Evolutionary conservation across 2,797 vertebrate genomes (phyloP).

Genomic region (Tapera naevia): DNA sequence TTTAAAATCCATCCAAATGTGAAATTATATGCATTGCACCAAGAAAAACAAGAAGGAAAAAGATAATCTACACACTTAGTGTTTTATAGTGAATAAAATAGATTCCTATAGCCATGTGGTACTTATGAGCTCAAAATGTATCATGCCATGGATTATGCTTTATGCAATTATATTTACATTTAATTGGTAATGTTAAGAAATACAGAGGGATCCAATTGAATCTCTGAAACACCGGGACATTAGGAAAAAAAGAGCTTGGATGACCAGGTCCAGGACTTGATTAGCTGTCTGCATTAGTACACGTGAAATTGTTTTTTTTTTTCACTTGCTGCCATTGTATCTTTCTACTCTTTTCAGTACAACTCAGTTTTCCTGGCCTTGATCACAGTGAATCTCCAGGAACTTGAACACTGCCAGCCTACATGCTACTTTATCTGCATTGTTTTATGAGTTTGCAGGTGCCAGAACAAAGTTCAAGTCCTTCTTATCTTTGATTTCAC

Average conservation of each 20-base stretch:
- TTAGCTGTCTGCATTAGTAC: not conserved
- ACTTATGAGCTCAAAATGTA: not conserved
- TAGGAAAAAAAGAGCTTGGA: not conserved
- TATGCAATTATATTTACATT: not conserved
- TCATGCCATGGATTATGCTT: not conserved
- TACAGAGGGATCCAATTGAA: not conserved
- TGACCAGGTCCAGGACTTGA: not conserved
- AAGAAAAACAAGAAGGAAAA: not conserved
- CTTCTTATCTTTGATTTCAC: constrained; percentile 2
- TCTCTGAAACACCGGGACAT: not conserved
- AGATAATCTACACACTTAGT: not conserved
- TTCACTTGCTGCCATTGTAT: not conserved
- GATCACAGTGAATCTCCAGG: not conserved
- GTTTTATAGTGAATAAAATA: not conserved
- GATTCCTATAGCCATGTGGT: not conserved
- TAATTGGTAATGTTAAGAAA: not conserved
- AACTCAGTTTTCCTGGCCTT: not conserved
- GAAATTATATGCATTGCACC: not conserved
- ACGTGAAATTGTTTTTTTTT: not conserved
- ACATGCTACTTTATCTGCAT: not conserved
- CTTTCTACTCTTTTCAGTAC: not conserved
- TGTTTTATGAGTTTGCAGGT: not conserved
- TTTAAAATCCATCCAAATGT: not conserved
- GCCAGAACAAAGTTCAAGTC: constrained; percentile 7
- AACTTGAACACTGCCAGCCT: not conserved